Evolutionary conservation across 2,113 vertebrate genomes (phyloP).

Genomic region (Charadrius vociferus): DNA sequence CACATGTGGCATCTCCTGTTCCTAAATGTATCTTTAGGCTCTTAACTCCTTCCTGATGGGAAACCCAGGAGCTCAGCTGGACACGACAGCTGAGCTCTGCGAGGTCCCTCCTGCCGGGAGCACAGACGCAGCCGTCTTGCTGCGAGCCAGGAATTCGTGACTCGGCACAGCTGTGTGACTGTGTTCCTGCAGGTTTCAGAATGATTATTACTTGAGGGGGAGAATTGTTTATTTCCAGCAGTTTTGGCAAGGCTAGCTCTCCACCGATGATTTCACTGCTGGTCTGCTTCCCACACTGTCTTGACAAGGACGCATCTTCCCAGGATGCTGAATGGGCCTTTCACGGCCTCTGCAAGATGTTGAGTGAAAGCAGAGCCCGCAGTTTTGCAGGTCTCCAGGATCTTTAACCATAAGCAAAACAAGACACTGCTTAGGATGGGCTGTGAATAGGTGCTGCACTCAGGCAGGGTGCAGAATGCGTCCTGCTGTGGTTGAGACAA

Average conservation of each 20-base stretch:
- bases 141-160: neutral
- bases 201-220: neutral
- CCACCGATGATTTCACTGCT: rapidly evolving
- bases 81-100: neutral
- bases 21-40: neutral
- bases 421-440: neutral
- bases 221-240: neutral
- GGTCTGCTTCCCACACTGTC: neutral
- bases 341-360: rapidly evolving
- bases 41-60: neutral
- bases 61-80: neutral
- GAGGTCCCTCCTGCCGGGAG: neutral
- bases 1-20: neutral
- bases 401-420: neutral
- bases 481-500: neutral
- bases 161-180: neutral
- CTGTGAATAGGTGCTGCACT: neutral
- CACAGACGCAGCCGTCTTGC: neutral
- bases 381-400: neutral
- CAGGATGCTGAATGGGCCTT: neutral
- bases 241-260: neutral
- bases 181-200: neutral
- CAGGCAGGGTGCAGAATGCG: neutral
- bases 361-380: neutral
- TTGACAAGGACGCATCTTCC: neutral